Conservation (phyloP, 2,888 invertebrate genomes). For the Meliscaeva auricollis region DNA sequence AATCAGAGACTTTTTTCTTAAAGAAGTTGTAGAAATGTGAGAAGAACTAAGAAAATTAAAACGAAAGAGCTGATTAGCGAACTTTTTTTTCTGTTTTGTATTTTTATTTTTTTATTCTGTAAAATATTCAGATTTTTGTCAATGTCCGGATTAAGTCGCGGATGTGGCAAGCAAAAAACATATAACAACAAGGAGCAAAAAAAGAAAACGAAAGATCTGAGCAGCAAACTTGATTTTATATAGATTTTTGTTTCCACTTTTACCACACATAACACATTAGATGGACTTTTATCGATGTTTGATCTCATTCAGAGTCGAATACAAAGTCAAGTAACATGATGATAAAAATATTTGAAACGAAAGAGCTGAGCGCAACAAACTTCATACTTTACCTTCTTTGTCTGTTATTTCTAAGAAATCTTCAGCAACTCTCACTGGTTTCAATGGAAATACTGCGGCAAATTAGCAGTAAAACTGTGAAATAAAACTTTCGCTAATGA, state of each 20-base stretch:
- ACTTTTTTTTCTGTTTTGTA: slow-evolving; percentile 16
- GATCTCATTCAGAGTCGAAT: neutral
- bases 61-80: slow-evolving; percentile 60
- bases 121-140: slow-evolving; percentile 14
- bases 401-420: slow-evolving; percentile 1
- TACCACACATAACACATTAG: too few species aligned
- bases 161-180: neutral
- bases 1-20: slow-evolving; percentile 54
- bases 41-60: slow-evolving; percentile 28
- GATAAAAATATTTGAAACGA: neutral
- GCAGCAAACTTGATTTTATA: neutral
- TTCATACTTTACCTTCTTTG: neutral
- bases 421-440: slow-evolving; percentile 23
- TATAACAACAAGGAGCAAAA: too few species aligned
- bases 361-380: slow-evolving; percentile 5
- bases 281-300: neutral
- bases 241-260: neutral
- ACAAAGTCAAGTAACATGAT: neutral
- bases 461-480: slow-evolving; percentile 6
- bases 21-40: slow-evolving; percentile 67
- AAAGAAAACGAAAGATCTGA: slow-evolving; percentile 12
- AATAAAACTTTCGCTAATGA: slow-evolving; percentile 48
- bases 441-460: slow-evolving; percentile 1
- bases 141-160: slow-evolving; percentile 18
- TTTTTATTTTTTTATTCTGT: neutral